A percentile compares a stretch with the other conserved stretches of the same genome.
phyloP scores from a whole-genome alignment of 2,888 invertebrate species.

The Dryadula phaetusa region DNA sequence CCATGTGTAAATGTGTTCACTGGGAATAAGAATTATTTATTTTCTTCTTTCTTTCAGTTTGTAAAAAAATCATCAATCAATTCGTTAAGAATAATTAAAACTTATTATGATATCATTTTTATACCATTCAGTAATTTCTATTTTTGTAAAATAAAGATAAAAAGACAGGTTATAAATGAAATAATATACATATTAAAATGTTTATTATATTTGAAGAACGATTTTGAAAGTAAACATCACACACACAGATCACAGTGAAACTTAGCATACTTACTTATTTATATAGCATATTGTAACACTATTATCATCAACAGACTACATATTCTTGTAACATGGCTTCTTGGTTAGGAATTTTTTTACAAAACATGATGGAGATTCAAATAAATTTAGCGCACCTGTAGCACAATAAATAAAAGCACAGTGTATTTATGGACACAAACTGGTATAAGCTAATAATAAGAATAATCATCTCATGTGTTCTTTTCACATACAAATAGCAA shows the following conservation, averaged over 20 bases:
- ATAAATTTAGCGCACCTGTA: background rate
- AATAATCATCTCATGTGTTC: too few relatives aligned
- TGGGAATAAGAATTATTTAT: too few relatives aligned
- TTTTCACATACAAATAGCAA: background rate
- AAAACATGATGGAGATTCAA: background rate
- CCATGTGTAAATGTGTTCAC: too few relatives aligned
- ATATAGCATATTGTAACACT: background rate
- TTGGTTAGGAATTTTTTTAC: background rate
- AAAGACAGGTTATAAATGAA: background rate
- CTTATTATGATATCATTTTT: too few relatives aligned
- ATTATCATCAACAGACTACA: background rate
- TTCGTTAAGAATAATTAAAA: too few relatives aligned
- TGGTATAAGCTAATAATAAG: too few relatives aligned
- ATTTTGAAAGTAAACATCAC: conserved; percentile 7
- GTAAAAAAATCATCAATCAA: too few relatives aligned
- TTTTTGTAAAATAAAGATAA: background rate
- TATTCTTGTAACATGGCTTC: background rate
- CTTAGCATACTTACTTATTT: background rate
- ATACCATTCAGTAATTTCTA: too few relatives aligned
- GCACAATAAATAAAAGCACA: background rate
- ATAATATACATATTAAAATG: background rate
- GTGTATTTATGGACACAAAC: background rate
- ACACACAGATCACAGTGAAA: too few relatives aligned
- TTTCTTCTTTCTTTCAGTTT: too few relatives aligned
- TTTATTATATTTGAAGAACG: conserved; percentile 3